These are phyloP conservation scores for Neotoma lepida DNA, from an alignment of 2,113 vertebrate genomes.

Conservation along the genomic window DNA sequence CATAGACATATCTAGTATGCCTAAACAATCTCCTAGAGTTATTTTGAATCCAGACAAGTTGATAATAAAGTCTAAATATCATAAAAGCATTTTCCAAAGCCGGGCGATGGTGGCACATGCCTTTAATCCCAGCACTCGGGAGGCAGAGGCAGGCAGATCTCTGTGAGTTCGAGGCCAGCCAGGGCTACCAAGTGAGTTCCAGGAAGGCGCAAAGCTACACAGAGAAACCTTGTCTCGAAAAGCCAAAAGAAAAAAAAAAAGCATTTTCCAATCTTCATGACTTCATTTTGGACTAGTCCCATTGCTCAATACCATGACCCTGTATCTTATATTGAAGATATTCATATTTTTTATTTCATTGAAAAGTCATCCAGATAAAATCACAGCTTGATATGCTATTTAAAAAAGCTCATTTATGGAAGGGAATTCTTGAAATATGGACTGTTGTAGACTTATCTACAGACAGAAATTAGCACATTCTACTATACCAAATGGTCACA, in stretches of 20 bases:
- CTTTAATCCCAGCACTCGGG: too few relatives aligned
- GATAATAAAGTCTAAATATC: background rate
- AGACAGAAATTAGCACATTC: background rate
- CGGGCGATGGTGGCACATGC: too few relatives aligned
- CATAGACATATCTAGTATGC: background rate
- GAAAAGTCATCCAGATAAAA: background rate
- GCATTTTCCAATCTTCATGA: background rate
- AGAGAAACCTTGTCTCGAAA: too few relatives aligned
- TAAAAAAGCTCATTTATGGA: background rate
- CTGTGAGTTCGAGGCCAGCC: too few relatives aligned
- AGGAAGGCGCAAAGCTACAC: too few relatives aligned
- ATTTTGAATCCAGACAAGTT: background rate
- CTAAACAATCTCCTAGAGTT: background rate
- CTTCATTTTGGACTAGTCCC: background rate
- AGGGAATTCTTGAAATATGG: background rate
- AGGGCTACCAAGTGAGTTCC: too few relatives aligned
- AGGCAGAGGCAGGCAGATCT: too few relatives aligned
- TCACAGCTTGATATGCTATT: background rate
- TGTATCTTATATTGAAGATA: background rate
- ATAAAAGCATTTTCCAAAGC: too few relatives aligned
- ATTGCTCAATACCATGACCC: background rate
- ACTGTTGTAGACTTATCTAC: conserved; percentile 23
- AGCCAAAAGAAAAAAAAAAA: too few relatives aligned
- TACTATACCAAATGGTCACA: conserved; percentile 3
- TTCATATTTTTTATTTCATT: background rate